phyloP scores from a whole-genome alignment of 2,888 invertebrate genomes.

The Limenitis camilla region DNA sequence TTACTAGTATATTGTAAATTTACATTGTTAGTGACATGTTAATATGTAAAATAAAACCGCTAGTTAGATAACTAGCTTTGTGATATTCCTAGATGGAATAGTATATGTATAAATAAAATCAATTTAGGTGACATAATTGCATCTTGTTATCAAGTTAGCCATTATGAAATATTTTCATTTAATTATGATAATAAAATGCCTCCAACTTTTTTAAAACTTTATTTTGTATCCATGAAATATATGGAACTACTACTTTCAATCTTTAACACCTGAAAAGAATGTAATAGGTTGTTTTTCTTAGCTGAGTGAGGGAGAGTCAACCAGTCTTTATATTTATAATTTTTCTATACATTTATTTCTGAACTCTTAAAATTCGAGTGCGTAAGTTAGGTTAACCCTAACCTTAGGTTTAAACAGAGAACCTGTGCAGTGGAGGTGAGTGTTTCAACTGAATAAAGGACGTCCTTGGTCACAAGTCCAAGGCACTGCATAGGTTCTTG shows the following conservation, averaged over 20 bases:
- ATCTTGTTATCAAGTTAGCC: slow-evolving; percentile 45
- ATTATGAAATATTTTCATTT: slow-evolving; percentile 48
- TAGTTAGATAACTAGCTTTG: slow-evolving; percentile 37
- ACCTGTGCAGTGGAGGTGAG: too few species aligned
- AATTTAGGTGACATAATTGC: slow-evolving; percentile 37
- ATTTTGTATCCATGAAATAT: slow-evolving; percentile 34
- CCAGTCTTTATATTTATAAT: too few species aligned
- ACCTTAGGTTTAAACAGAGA: too few species aligned
- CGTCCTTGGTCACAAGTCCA: too few species aligned
- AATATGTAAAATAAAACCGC: slow-evolving; percentile 23
- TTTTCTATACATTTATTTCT: too few species aligned
- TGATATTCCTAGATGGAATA: slow-evolving; percentile 44
- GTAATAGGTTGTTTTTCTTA: too few species aligned
- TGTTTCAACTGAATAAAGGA: too few species aligned
- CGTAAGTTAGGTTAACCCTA: too few species aligned
- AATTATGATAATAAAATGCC: slow-evolving; percentile 56
- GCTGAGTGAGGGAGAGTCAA: too few species aligned
- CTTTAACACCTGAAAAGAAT: too few species aligned
- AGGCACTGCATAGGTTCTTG: too few species aligned
- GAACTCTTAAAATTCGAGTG: too few species aligned
- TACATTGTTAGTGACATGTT: slow-evolving; percentile 21
- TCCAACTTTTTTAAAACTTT: slow-evolving; percentile 36
- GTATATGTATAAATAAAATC: slow-evolving; percentile 31
- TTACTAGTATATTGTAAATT: slow-evolving; percentile 18
- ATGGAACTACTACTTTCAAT: background rate